Evolutionary conservation across 2,888 invertebrate genomes (phyloP), one percentile per base, ranked within the genome.

Genomic region (Scotopteryx bipunctaria): DNA sequence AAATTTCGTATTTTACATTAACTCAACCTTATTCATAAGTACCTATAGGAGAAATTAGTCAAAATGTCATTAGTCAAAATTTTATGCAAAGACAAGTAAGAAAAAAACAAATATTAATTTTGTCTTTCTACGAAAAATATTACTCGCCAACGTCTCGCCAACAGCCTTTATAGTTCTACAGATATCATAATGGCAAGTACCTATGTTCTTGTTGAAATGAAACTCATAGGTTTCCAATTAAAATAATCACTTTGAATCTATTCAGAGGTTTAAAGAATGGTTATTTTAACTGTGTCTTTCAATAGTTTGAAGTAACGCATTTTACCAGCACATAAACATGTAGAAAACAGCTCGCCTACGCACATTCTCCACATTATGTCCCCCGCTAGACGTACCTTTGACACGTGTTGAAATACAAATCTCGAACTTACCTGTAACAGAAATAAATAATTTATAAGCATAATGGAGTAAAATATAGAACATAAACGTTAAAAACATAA

Each of bases 381-480:
- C 41, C 46, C 32, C 41, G 50, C 61, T 54, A 47, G 32, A 63
- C 66, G 64, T 70, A 70, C 72, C 72, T 72, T 67, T 70, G 66
- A 71, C 69, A 67, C 60, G 51, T 65, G 55, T 44, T 59, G 52
- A 59, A 51, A 57, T 55, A 21, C 27, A 40, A 31, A 50, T 15
- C 52, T 37, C 25, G 38, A 41, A 69, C 79, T 76, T 78, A 80
- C 78, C 78, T 79, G 77, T 38, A 57, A 77, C 76, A 57, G 43
- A 46, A 63, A 46, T 47, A 48, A 57, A 49, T 43, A 17, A 29
- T 35, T 41, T 14, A 31, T 31, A 14, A 31, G 14, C 8, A 2
- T 8, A 23, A 27, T 27, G 2, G 27, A 9, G 9, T 29, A 31
- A 17, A 27, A 40, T n/a, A 16, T 13, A 2, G 6, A 13, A 36